Conservation (phyloP, 2,113 vertebrate species). For the Clarias magur region DNA sequence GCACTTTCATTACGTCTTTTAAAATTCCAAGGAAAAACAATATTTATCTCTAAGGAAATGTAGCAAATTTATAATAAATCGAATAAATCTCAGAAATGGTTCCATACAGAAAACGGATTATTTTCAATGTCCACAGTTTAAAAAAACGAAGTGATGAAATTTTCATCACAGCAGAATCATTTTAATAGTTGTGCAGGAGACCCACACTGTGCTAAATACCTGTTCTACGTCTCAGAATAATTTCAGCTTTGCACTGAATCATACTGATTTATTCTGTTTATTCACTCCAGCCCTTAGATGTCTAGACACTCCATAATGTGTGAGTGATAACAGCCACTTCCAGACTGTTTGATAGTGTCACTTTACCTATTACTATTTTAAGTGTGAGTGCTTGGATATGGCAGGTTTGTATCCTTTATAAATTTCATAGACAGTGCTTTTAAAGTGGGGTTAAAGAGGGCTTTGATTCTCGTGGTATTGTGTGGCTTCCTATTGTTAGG, state of each 20-base stretch:
- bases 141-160: background rate
- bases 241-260: background rate
- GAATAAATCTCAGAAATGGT: conserved; percentile 16
- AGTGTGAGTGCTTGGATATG: background rate
- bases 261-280: background rate
- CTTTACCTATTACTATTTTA: background rate
- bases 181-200: background rate
- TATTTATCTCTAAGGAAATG: background rate
- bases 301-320: background rate
- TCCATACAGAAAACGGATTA: background rate
- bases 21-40: background rate
- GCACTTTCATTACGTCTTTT: background rate
- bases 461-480: background rate
- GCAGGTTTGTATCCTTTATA: background rate
- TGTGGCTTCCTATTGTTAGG: background rate
- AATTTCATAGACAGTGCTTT: background rate
- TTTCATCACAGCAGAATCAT: background rate
- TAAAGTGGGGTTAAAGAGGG: background rate
- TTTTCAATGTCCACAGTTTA: background rate
- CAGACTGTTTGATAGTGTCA: background rate
- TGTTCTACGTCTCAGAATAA: background rate
- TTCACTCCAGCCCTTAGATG: background rate
- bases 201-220: background rate
- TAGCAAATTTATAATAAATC: background rate
- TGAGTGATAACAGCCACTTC: background rate